phyloP scores from a whole-genome alignment of 1,140 invertebrate species.

The Ceratina calcarata region DNA sequence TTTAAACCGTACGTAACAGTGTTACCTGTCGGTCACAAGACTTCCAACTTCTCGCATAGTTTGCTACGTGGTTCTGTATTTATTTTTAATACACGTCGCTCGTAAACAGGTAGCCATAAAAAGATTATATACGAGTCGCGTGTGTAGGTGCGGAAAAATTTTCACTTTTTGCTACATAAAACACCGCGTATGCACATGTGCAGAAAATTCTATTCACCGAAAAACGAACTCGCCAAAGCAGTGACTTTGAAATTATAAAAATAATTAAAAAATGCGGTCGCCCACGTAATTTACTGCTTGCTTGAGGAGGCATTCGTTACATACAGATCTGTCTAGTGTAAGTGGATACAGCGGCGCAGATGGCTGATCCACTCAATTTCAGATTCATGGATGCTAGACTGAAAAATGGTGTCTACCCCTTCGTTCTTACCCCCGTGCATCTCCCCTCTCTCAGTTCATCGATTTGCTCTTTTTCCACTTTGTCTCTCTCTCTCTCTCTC shows the following conservation, averaged over 20 bases:
- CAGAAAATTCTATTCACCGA: background rate
- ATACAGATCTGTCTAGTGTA: conserved; percentile 38
- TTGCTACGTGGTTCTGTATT: conserved; percentile 10
- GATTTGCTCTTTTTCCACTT: conserved; percentile 21
- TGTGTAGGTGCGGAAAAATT: background rate
- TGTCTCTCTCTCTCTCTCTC: conserved; percentile 7
- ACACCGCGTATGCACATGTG: background rate
- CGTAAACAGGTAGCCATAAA: conserved; percentile 42
- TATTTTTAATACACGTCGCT: conserved; percentile 37
- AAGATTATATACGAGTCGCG: background rate
- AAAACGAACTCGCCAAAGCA: too few species aligned
- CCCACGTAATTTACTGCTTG: conserved; percentile 20
- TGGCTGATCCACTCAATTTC: conserved; percentile 69
- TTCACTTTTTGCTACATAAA: background rate
- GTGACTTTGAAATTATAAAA: too few species aligned
- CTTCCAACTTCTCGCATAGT: conserved; percentile 1
- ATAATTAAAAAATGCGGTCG: background rate
- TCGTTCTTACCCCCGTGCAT: conserved; percentile 22
- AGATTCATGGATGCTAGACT: conserved; percentile 69
- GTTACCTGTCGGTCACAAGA: conserved; percentile 1
- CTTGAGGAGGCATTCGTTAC: conserved; percentile 4
- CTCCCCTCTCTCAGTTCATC: background rate
- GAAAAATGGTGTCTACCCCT: conserved; percentile 64
- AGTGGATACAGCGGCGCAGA: conserved; percentile 56
- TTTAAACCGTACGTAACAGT: conserved; percentile 11